Conservation (phyloP, 2,113 vertebrate genomes). For the Pycnonotus jocosus region DNA sequence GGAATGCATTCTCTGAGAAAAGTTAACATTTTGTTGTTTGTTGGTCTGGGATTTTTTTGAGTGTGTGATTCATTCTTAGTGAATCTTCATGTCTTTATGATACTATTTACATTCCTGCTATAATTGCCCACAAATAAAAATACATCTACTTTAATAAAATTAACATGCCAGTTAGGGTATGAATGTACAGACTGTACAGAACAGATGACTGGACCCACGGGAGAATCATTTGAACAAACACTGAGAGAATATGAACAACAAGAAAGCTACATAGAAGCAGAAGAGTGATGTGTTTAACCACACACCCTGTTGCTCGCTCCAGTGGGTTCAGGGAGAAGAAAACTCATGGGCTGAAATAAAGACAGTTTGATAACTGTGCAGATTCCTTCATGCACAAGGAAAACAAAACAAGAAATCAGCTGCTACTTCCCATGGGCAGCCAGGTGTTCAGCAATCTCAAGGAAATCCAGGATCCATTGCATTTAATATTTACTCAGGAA, state of each 20-base stretch:
- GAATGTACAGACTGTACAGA: not conserved
- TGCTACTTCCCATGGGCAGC: not conserved
- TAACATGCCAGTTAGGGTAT: not conserved
- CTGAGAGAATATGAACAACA: not conserved
- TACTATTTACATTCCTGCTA: not conserved
- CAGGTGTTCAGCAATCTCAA: not conserved
- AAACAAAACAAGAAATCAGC: not conserved
- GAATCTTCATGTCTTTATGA: not conserved
- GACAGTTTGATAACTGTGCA: not conserved
- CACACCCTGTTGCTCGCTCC: not conserved
- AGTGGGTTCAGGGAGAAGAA: not conserved
- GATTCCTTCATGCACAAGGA: not conserved
- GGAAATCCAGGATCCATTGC: not conserved
- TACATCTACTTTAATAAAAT: not conserved
- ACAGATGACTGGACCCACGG: not conserved
- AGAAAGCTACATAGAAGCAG: not conserved
- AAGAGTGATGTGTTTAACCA: not conserved
- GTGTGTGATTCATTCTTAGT: not conserved
- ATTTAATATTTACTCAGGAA: not conserved
- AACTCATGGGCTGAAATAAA: not conserved
- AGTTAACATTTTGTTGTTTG: not conserved
- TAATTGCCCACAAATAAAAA: not conserved
- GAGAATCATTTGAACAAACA: not conserved
- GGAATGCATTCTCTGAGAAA: not conserved
- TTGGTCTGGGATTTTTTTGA: accelerated